Base-by-base conservation (phyloP, 2,113 vertebrate genomes). In the Myotis lucifugus region DNA sequence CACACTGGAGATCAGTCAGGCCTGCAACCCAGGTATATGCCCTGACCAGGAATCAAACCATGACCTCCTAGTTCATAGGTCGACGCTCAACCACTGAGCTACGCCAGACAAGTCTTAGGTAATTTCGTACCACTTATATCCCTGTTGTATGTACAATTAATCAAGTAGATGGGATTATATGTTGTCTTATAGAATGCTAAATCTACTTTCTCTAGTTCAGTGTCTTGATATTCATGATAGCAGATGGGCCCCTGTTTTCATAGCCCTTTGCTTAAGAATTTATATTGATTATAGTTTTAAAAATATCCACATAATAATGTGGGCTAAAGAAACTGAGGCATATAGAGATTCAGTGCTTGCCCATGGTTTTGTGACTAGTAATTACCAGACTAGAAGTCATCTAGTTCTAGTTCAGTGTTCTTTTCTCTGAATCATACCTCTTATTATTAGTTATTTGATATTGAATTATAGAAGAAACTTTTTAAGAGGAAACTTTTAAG, bases 281-380 rank as follows among this genome's bases (percentile, higher is more conserved):
- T 90, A 48, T 91, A 73, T 86, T 88, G 78, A 27, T 88, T 91
- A 93, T 67, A 72, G 46, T 86, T 94, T 93, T 85, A 52, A 92
- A 25, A 91, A 40, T 93, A 72, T 66, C 52, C 17, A 66, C 48
- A 94, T 18, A 85, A 27, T 70, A 64, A 61, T 52, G 4, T 85
- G 6, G 8, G 29, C 56, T 67, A 6, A 85, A 87, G 67, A 95
- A 91, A 73, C 12, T 67, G 42, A 85, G 70, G 34, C 11, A 17
- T 42, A 3, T n/a, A 85, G 82, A 92, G 42, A 81, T 66, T 87
- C 42, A 78, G 19, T 92, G 52, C 21, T 93, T 95, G 18, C 3
- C 9, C 19, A 12, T 70, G 66, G 21, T 83, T 90, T 92, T 87
- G 42, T 93, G 40, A 46, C 61, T 95, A 48, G 40, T 93, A 74